These are phyloP conservation scores for Holotrichia oblita DNA, from an alignment of 1,140 invertebrate genomes.

Conservation along the genomic window DNA sequence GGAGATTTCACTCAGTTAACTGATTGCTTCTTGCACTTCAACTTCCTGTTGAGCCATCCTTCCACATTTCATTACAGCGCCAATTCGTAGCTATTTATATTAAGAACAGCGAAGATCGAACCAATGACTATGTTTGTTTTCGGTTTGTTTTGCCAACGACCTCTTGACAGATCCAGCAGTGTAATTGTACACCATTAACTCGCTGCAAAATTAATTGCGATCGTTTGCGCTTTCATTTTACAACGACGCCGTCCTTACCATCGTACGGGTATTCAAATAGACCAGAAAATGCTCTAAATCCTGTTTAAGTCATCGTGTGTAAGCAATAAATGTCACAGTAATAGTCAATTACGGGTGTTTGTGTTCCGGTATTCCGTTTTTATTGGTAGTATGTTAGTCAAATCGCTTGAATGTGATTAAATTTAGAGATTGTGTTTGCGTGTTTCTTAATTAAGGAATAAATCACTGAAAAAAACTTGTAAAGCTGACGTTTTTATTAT, in stretches of 20 bases:
- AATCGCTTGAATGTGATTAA: neutral
- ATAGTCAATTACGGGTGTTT: conserved; percentile 1
- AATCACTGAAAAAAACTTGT: too few species aligned
- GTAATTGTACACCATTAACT: neutral
- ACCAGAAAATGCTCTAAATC: conserved; percentile 12
- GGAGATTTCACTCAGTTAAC: too few species aligned
- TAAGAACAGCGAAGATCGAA: neutral
- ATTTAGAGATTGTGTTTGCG: neutral
- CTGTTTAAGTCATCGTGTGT: neutral
- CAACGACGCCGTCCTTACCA: neutral
- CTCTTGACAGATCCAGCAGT: neutral
- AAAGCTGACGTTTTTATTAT: too few species aligned
- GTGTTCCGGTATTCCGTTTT: neutral
- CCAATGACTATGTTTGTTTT: neutral
- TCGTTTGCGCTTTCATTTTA: neutral
- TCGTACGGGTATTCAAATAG: conserved; percentile 1
- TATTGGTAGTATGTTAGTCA: neutral
- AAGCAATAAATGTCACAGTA: conserved; percentile 9
- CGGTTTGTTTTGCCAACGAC: neutral
- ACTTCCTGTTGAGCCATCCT: neutral
- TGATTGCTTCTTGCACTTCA: neutral
- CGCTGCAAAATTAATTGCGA: neutral
- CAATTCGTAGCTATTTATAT: neutral
- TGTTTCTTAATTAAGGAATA: too few species aligned
- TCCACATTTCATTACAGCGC: too few species aligned